These are phyloP conservation scores for Alcis repandata DNA, from an alignment of 2,888 invertebrate genomes.

Conservation along the genomic window DNA sequence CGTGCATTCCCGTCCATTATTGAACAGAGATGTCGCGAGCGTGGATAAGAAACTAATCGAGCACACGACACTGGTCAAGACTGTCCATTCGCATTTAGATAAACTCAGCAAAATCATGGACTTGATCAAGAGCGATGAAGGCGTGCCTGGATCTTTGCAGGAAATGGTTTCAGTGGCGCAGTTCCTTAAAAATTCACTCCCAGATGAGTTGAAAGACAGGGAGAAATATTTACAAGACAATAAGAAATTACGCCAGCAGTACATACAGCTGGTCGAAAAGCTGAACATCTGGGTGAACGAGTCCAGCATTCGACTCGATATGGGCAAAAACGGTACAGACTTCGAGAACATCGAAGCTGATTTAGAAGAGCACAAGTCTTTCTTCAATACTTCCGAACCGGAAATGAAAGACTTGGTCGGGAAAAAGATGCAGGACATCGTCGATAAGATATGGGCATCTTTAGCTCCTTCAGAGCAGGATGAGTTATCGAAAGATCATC, in stretches of 20 bases:
- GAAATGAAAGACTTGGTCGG: slow-evolving; percentile 93
- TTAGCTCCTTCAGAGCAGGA: slow-evolving; percentile 93
- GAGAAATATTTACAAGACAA: slow-evolving; percentile 93
- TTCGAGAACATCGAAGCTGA: slow-evolving; percentile 94
- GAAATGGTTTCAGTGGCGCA: slow-evolving; percentile 95
- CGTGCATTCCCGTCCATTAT: slow-evolving; percentile 93
- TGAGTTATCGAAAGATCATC: slow-evolving; percentile 92
- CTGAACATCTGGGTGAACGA: slow-evolving; percentile 94
- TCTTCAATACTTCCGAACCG: slow-evolving; percentile 92
- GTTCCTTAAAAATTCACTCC: slow-evolving; percentile 91
- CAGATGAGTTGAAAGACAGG: slow-evolving; percentile 93
- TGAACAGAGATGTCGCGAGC: slow-evolving; percentile 92
- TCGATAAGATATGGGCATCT: slow-evolving; percentile 96
- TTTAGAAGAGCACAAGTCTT: slow-evolving; percentile 94
- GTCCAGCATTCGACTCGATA: slow-evolving; percentile 91
- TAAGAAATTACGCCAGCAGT: slow-evolving; percentile 91
- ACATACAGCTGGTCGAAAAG: slow-evolving; percentile 91
- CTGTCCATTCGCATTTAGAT: slow-evolving; percentile 90
- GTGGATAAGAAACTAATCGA: slow-evolving; percentile 93
- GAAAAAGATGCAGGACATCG: slow-evolving; percentile 93
- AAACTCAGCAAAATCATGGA: slow-evolving; percentile 90
- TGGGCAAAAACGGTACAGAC: slow-evolving; percentile 94
- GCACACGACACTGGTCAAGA: slow-evolving; percentile 89
- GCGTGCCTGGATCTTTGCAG: slow-evolving; percentile 92
- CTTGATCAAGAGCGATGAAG: slow-evolving; percentile 90